Evolutionary conservation across 2,113 vertebrate genomes (phyloP).

Genomic region (Labeo rohita): DNA sequence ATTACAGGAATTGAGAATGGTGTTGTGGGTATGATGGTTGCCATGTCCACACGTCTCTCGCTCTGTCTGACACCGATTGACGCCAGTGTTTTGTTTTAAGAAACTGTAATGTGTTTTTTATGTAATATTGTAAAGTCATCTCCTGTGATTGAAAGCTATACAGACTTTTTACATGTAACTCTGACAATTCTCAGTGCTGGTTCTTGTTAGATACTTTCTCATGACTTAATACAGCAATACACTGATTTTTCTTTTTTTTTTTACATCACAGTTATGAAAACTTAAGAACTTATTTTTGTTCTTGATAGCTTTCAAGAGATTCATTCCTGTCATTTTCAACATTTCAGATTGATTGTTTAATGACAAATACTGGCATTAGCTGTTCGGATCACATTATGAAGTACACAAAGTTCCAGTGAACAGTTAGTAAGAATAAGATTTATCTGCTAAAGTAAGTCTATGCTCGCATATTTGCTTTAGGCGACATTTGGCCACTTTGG

Average conservation of each 20-base stretch:
- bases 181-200: background rate
- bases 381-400: background rate
- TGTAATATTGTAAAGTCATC: background rate
- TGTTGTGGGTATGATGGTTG: constrained; percentile 13
- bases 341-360: background rate
- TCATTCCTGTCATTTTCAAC: background rate
- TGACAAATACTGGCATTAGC: background rate
- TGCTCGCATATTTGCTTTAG: background rate
- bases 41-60: background rate
- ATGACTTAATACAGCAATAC: no score
- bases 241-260: background rate
- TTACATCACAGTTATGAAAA: background rate
- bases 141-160: background rate
- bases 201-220: background rate
- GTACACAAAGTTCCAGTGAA: background rate
- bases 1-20: constrained; percentile 27
- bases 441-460: background rate
- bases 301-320: background rate
- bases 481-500: background rate
- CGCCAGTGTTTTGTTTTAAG: background rate
- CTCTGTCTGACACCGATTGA: background rate
- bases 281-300: background rate
- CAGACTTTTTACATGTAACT: background rate
- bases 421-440: background rate
- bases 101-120: background rate